Evolutionary conservation across 2,113 vertebrate genomes (phyloP), one percentile per base, ranked within the genome.

Genomic region (Gymnarchus niloticus): DNA sequence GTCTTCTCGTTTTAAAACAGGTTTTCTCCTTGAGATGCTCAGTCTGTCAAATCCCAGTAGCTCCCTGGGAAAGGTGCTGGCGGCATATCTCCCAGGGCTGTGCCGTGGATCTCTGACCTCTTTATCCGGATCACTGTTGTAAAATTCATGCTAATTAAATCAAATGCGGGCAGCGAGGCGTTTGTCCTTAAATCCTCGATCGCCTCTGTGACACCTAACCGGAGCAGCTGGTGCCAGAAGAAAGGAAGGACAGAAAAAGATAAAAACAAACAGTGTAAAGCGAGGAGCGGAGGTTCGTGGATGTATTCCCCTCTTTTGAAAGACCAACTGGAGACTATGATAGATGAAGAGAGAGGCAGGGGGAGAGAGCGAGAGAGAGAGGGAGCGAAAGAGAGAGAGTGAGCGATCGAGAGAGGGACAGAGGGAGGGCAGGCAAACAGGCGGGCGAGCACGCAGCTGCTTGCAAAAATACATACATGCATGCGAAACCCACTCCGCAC

Each of bases 91-190:
- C 85, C 41, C 56, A 52, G 77, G 48, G 59, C 65, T 6, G 33
- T 21, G 37, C 83, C 54, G 88, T 51, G 73, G 85, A 89, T 21
- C 57, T 85, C 82, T 86, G 87, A 88, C 89, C 86, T 83, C 88
- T 85, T 87, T 83, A 89, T 91, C 87, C 69, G 49, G 87, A 85
- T 82, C 81, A 87, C 90, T 86, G 92, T 89, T 89, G 90, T 87
- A 86, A 89, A 87, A 90, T 88, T 86, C 87, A 92, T 89, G 91
- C 91, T 92, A 92, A 93, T 94, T 88, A 87, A 91, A 91, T 92
- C 89, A 90, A 90, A 91, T 91, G 92, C 92, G 92, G 76, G 69
- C 84, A 84, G 86, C 88, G 81, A 88, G 81, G 81, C 87, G 65
- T 88, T 92, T 92, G 91, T 91, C 92, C 89, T 91, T 88, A 89